Base-by-base conservation (phyloP, 2,888 invertebrate species). In the Therioaphis trifolii region DNA sequence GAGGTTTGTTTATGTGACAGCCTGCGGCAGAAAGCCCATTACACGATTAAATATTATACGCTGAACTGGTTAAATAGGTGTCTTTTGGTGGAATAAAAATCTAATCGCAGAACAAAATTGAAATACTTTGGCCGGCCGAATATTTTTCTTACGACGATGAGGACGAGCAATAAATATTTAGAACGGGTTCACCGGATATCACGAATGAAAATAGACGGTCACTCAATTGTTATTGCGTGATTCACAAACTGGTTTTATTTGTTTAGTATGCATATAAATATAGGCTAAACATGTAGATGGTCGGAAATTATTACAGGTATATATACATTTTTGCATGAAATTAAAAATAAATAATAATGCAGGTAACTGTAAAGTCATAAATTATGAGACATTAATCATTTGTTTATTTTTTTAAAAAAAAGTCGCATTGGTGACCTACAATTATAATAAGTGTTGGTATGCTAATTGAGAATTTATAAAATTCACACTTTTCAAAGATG, bases 161-260 rank as follows among this genome's bases (percentile, higher is more conserved):
- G 27, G 24, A 49, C 27, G 24, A 69, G 29, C 24, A 43, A 21
- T 29, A n/a, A 15, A 29, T 72, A 35, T n/a, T 7, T 74, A 11
- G 35, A 74, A 74, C 55, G 55, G 74, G 74, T 74, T 74, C 55
- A 55, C 18, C 21, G 27, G 52, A 27, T 29, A 29, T n/a, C 4
- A 15, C 58, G 27, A 43, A 40, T 27, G 43, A 68, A 68, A 40
- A 68, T 40, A 68, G 7, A 9, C 55, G 55, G 71, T 71, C 71
- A 71, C 46, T 49, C 46, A 24, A 46, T 71, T 71, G 71, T 71
- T 71, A 71, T 46, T 27, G 24, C 21, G 24, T 75, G 75, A 75
- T 58, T 75, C 75, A 75, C 58, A 46, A 75, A 75, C 75, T 58
- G 75, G 75, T 75, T 75, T 24, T 14, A 27, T 61, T 24, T 35